Evolutionary conservation across 2,888 invertebrate species (phyloP).

Genomic region (Eupeodes latifasciatus): DNA sequence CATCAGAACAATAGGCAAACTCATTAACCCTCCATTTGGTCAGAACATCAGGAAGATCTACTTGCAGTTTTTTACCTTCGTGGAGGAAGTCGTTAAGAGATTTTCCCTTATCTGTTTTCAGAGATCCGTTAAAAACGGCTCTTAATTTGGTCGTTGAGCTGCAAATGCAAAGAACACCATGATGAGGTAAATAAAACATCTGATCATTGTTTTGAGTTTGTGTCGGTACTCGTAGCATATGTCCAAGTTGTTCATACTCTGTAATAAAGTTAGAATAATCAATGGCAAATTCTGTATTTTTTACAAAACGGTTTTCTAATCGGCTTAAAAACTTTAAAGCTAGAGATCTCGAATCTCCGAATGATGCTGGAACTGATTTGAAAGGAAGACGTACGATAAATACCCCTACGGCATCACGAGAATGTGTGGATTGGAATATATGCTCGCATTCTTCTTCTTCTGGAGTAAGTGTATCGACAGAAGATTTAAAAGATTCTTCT

Average conservation of each 20-base stretch:
- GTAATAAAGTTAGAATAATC: slow-evolving; percentile 6
- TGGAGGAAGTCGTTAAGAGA: slow-evolving; percentile 6
- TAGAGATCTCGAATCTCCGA: slow-evolving; percentile 28
- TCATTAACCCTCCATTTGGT: slow-evolving; percentile 5
- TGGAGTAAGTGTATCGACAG: background rate
- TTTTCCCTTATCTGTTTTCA: slow-evolving; percentile 5
- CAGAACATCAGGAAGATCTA: slow-evolving; percentile 33
- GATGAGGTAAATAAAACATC: background rate
- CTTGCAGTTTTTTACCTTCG: slow-evolving; percentile 10
- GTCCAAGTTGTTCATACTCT: slow-evolving; percentile 11
- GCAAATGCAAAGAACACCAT: slow-evolving; percentile 9
- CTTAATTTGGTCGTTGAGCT: slow-evolving; percentile 35
- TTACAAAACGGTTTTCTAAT: background rate
- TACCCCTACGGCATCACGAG: background rate
- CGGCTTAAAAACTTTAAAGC: background rate
- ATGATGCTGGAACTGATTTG: slow-evolving; percentile 14
- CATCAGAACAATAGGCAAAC: background rate
- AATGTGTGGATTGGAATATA: background rate
- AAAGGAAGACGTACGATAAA: slow-evolving; percentile 18
- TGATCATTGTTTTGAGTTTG: background rate
- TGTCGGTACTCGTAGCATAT: background rate
- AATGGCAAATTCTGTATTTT: background rate
- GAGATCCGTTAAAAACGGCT: slow-evolving; percentile 38
- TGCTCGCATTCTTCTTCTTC: slow-evolving; percentile 9
- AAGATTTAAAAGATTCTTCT: slow-evolving; percentile 1